phyloP scores from a whole-genome alignment of 2,888 invertebrate genomes.

The Exephanes ischioxanthus region DNA sequence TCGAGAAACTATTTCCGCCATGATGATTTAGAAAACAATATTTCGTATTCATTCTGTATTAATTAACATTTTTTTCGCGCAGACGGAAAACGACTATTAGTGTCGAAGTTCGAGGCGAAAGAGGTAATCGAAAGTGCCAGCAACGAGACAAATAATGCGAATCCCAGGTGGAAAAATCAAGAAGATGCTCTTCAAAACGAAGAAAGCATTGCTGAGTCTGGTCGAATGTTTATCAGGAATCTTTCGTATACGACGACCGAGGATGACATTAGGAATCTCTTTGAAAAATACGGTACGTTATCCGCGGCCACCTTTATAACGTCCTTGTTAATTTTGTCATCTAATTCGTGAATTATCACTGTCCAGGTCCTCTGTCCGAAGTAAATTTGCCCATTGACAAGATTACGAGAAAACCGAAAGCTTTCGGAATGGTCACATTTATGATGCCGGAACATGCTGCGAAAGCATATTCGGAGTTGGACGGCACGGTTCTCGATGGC shows the following conservation, averaged over 20 bases:
- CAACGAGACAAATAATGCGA: slow-evolving; percentile 73
- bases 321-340: neutral
- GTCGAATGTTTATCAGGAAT: slow-evolving; percentile 96
- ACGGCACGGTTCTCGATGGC: slow-evolving; percentile 96
- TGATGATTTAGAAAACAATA: no score
- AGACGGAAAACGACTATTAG: slow-evolving; percentile 88
- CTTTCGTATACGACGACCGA: slow-evolving; percentile 94
- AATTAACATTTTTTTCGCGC: slow-evolving; percentile 48
- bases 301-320: slow-evolving; percentile 13
- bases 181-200: slow-evolving; percentile 89
- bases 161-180: slow-evolving; percentile 88
- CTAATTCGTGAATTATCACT: neutral
- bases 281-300: slow-evolving; percentile 92
- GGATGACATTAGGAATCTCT: slow-evolving; percentile 92
- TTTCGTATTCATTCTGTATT: neutral
- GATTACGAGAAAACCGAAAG: slow-evolving; percentile 93
- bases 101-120: slow-evolving; percentile 86
- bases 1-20: no score
- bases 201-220: slow-evolving; percentile 95
- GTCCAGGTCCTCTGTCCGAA: slow-evolving; percentile 92
- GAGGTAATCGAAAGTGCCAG: slow-evolving; percentile 82
- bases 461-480: slow-evolving; percentile 93
- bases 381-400: slow-evolving; percentile 95
- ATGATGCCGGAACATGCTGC: slow-evolving; percentile 98
- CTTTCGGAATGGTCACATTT: slow-evolving; percentile 96